These are phyloP conservation scores for Agrenia bidenticulata DNA, from an alignment of 2,888 invertebrate species.

Conservation along the genomic window DNA sequence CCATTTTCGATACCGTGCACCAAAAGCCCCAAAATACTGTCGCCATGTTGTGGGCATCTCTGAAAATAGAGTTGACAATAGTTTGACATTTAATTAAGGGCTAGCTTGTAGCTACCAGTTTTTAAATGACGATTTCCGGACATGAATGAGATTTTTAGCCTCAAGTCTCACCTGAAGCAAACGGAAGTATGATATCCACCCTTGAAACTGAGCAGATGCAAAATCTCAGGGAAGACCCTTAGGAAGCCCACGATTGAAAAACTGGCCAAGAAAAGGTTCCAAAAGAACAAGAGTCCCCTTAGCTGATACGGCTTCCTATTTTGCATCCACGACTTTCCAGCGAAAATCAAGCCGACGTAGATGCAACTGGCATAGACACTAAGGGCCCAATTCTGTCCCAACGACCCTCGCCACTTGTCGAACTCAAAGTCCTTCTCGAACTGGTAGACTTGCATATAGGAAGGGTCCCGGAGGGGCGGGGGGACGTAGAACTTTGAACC, in stretches of 20 bases:
- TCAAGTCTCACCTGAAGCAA: slow-evolving; percentile 75
- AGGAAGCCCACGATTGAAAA: slow-evolving; percentile 93
- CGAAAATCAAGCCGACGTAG: slow-evolving; percentile 91
- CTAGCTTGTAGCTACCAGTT: not conserved
- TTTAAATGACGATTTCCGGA: not conserved
- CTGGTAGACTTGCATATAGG: slow-evolving; percentile 38
- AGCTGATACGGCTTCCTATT: slow-evolving; percentile 85
- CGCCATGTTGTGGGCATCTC: slow-evolving; percentile 46
- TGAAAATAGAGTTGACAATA: slow-evolving; percentile 5
- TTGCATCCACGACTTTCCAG: slow-evolving; percentile 90
- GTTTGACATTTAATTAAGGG: not conserved
- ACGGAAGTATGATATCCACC: slow-evolving; percentile 93
- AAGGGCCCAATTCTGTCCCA: slow-evolving; percentile 78
- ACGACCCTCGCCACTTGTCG: slow-evolving; percentile 38
- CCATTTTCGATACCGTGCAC: slow-evolving; percentile 44
- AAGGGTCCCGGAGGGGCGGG: slow-evolving; percentile 37
- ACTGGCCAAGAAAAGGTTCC: slow-evolving; percentile 87
- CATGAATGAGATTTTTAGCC: not conserved
- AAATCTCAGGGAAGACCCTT: slow-evolving; percentile 88
- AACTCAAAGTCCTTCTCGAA: slow-evolving; percentile 46
- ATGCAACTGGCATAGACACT: slow-evolving; percentile 84
- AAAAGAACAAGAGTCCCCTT: slow-evolving; percentile 73
- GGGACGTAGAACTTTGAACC: slow-evolving; percentile 26
- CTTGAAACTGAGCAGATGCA: slow-evolving; percentile 75
- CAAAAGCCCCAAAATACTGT: slow-evolving; percentile 47